These are phyloP conservation scores for Intellagama lesueurii DNA, from an alignment of 2,797 vertebrate genomes.

Conservation along the genomic window DNA sequence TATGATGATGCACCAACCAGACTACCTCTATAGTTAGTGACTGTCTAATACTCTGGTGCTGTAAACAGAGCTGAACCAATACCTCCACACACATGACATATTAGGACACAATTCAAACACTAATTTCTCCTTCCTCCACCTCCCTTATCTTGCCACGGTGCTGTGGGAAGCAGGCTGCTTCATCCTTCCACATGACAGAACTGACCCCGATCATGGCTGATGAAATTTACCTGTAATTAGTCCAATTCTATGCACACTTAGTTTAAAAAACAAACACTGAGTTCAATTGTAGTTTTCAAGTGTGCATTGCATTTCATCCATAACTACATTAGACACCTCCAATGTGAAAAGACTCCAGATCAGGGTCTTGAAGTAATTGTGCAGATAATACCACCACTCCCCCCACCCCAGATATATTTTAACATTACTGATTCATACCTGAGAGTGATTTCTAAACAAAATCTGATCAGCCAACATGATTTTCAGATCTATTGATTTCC, in stretches of 20 bases:
- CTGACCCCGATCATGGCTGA: not conserved
- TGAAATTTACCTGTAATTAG: not conserved
- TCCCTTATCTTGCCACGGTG: not conserved
- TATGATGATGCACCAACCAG: not conserved
- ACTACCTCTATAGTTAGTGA: not conserved
- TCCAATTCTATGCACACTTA: too few species aligned
- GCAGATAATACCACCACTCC: too few species aligned
- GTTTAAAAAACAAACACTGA: not conserved
- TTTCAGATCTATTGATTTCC: not conserved
- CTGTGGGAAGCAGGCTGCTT: not conserved
- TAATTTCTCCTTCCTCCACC: not conserved
- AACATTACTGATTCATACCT: not conserved
- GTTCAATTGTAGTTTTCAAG: not conserved
- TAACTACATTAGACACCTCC: not conserved
- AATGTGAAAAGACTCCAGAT: not conserved
- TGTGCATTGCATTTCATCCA: not conserved
- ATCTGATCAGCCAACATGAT: not conserved
- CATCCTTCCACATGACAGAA: not conserved
- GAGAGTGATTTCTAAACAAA: not conserved
- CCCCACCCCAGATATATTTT: not conserved
- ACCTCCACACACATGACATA: too few species aligned
- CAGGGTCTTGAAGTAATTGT: not conserved
- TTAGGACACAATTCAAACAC: too few species aligned
- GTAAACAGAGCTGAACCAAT: too few species aligned
- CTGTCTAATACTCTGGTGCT: not conserved